Evolutionary conservation across 2,113 vertebrate genomes (phyloP).

Genomic region (Neotragus pygmaeus): DNA sequence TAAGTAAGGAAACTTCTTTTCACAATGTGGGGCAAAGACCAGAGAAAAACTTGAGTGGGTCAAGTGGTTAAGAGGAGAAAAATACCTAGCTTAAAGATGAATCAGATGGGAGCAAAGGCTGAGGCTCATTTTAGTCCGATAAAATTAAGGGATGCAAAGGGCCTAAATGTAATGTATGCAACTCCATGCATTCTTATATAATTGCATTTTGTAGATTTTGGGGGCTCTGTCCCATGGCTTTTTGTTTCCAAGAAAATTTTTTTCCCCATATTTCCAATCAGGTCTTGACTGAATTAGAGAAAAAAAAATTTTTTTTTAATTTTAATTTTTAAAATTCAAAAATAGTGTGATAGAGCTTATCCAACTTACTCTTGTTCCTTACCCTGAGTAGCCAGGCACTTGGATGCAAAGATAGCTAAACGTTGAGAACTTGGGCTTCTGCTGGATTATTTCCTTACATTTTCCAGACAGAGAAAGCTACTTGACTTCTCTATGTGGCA

Average conservation of each 20-base stretch:
- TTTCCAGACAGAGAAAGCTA: neutral
- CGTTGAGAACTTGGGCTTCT: neutral
- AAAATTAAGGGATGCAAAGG: neutral
- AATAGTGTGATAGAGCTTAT: neutral
- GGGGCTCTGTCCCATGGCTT: neutral
- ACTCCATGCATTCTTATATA: neutral
- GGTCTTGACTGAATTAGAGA: neutral
- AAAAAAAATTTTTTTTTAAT: neutral
- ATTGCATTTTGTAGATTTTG: neutral
- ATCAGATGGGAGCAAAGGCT: neutral
- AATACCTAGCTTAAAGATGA: neutral
- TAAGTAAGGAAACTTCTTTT: neutral
- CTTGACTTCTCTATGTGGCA: neutral
- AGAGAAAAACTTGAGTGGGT: neutral
- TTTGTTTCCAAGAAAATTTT: neutral
- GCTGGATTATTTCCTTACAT: neutral
- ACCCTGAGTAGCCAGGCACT: neutral
- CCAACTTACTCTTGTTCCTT: neutral
- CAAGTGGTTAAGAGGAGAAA: neutral
- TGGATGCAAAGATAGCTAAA: neutral
- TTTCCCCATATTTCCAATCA: neutral
- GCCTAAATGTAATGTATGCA: neutral
- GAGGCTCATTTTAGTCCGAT: neutral
- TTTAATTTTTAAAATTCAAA: neutral
- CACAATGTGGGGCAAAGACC: neutral